Evolutionary conservation across 2,113 vertebrate species (phyloP), one percentile per base, ranked within the genome.

Genomic region (Puffinus mauretanicus): DNA sequence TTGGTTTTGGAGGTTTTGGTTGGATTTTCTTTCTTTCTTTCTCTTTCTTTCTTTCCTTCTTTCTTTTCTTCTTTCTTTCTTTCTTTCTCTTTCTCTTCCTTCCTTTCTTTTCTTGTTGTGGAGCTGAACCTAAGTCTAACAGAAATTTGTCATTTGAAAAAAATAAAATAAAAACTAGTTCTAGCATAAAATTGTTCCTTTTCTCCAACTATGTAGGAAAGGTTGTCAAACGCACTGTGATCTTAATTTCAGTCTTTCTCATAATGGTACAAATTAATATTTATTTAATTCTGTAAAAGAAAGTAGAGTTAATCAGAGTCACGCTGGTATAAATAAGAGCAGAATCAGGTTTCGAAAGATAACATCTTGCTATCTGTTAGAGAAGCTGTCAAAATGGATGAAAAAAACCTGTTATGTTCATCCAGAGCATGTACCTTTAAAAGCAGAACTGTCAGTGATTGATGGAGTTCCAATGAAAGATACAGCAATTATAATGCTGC

Each of bases 381-480:
- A 38, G 2, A 93, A 77, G 13, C 55, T 90, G 79, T 96, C 79
- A 94, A 80, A 96, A 70, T 38, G 15, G 16, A 60, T 93, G 36
- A 67, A 77, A 76, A 95, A 95, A 82, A 29, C 0, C 18, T 79
- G 36, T 88, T 77, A 52, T n/a, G 11, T 78, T 96, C 38, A 44
- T 82, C 16, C 29, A 92, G 52, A 80, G 62, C 12, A 1, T 51
- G 30, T 62, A 82, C 29, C 16, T 94, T 88, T 94, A 86, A 92
- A 96, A 92, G 13, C 11, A 85, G 32, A 77, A 57, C 46, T 88
- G 71, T 77, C 90, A 93, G 66, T 94, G 79, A 93, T 80, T 92
- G 71, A 95, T 90, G 49, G 51, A 88, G 38, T 70, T 86, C 71
- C 47, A 70, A 21, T 60, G 67, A 96, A 92, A 94, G 42, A 88